phyloP scores from a whole-genome alignment of 2,113 vertebrate genomes.

The Sterrhoptilus dennistouni region DNA sequence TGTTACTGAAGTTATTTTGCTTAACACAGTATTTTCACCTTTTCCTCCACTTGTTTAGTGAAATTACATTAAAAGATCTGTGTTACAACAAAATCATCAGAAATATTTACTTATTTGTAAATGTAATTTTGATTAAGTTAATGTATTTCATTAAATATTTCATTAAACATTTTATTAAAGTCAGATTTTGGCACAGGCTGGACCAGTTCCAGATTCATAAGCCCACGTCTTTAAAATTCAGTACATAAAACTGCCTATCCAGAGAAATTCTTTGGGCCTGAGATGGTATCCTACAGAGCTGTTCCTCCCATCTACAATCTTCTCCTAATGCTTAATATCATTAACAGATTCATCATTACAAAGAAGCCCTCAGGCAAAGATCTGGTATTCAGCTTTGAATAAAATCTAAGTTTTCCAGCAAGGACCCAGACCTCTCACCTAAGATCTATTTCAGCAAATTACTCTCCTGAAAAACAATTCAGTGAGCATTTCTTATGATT shows the following conservation, averaged over 20 bases:
- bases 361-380: neutral
- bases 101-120: neutral
- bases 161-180: neutral
- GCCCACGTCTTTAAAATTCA: fast-evolving
- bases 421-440: neutral
- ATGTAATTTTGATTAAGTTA: neutral
- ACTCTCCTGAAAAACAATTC: neutral
- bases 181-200: neutral
- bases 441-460: neutral
- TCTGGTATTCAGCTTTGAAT: neutral
- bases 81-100: neutral
- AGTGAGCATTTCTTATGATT: neutral
- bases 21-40: neutral
- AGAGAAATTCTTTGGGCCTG: neutral
- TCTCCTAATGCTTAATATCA: neutral
- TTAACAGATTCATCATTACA: neutral
- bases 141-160: neutral
- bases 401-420: neutral
- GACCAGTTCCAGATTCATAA: neutral
- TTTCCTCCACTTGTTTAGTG: neutral
- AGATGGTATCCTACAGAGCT: neutral
- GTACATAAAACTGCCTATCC: neutral
- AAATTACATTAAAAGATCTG: neutral
- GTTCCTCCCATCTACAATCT: neutral
- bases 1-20: neutral